Percentiles rank a stretch among this genome's conserved stretches.
phyloP scores from a whole-genome alignment of 2,797 vertebrate species.

The Sebastes dallii region DNA sequence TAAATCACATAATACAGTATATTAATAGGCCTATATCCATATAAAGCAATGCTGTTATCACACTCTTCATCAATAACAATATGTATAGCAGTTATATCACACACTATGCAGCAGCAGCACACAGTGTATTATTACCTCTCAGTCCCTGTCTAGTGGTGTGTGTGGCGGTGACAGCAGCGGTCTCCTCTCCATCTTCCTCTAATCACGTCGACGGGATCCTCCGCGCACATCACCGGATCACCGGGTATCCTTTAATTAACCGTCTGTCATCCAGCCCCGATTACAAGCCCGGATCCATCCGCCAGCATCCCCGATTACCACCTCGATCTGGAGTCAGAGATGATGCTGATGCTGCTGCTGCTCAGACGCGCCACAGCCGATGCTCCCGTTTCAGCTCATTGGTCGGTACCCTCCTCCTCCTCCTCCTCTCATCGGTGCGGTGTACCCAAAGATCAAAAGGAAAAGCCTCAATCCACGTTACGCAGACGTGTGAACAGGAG shows the following conservation, averaged over 20 bases:
- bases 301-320: constrained; percentile 3
- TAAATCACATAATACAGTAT: neutral
- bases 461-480: neutral
- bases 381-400: constrained; percentile 60
- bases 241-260: neutral
- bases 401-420: constrained; percentile 13
- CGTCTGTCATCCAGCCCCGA: neutral
- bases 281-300: constrained; percentile 8
- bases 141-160: neutral
- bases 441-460: constrained; percentile 38
- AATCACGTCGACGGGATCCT: constrained; percentile 4
- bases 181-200: constrained; percentile 45
- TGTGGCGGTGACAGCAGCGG: neutral
- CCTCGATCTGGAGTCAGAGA: constrained; percentile 24
- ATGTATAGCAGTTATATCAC: neutral
- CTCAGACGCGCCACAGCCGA: constrained; percentile 16
- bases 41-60: neutral
- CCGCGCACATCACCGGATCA: constrained; percentile 3
- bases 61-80: neutral
- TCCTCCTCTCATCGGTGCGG: constrained; percentile 10
- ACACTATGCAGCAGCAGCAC: neutral
- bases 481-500: neutral
- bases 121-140: constrained; percentile 51
- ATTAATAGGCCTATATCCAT: neutral
- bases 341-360: constrained; percentile 10